phyloP scores from a whole-genome alignment of 2,888 invertebrate species.

The Lasioglossum lativentre region DNA sequence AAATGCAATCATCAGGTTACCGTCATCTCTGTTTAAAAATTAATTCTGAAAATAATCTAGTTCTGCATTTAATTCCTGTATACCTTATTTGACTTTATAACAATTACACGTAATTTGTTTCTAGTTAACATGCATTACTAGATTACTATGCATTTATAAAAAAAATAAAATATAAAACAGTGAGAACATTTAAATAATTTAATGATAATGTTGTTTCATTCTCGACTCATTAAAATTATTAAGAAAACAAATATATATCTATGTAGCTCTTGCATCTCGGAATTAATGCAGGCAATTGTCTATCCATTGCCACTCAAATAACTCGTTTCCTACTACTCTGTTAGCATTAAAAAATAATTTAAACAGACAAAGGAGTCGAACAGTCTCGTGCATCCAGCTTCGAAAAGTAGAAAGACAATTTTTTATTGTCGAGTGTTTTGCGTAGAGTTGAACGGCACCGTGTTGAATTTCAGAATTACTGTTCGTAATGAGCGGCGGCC shows the following conservation, averaged over 20 bases:
- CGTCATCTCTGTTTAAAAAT: neutral
- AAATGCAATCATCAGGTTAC: neutral
- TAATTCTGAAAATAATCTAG: neutral
- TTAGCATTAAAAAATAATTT: neutral
- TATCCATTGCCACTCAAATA: no score
- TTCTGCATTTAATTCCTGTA: neutral
- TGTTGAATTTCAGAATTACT: conserved; percentile 47
- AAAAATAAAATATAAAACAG: conserved; percentile 5
- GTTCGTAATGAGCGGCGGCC: conserved; percentile 64
- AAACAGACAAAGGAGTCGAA: neutral
- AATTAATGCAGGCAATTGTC: neutral
- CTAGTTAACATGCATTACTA: neutral
- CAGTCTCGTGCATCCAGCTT: neutral
- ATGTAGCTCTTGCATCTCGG: neutral
- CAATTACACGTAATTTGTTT: neutral
- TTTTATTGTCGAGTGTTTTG: neutral
- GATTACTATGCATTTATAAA: neutral
- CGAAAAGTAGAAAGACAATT: neutral
- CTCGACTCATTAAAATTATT: no score
- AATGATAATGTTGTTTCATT: neutral
- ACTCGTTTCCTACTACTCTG: no score
- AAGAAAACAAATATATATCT: neutral
- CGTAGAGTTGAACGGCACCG: conserved; percentile 38
- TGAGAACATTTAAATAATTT: neutral
- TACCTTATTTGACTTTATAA: neutral